phyloP scores from a whole-genome alignment of 1,140 invertebrate species.

The Anastrepha obliqua region DNA sequence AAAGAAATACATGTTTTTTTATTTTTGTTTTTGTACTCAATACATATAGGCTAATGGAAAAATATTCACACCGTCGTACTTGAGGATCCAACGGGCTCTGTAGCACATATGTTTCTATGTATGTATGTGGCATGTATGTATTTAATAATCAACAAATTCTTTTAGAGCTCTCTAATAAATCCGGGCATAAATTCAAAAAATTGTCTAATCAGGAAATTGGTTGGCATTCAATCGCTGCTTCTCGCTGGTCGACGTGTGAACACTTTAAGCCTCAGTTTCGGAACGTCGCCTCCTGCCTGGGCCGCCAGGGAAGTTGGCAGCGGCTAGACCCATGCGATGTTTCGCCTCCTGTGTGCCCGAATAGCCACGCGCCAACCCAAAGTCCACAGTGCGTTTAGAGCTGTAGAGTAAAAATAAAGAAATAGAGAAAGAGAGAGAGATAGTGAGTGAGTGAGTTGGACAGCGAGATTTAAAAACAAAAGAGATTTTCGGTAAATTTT shows the following conservation, averaged over 20 bases:
- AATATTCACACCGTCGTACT: conserved; percentile 7
- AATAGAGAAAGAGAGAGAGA: neutral
- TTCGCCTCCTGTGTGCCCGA: conserved; percentile 92
- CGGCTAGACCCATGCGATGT: conserved; percentile 90
- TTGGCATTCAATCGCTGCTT: conserved; percentile 22
- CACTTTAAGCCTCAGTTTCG: conserved; percentile 74
- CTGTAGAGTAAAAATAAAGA: conserved; percentile 75
- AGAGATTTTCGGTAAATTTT: too few relatives aligned
- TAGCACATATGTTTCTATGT: conserved; percentile 3
- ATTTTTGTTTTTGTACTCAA: conserved; percentile 11
- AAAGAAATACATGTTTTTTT: conserved; percentile 32
- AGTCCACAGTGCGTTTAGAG: conserved; percentile 85
- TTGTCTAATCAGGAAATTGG: conserved; percentile 27
- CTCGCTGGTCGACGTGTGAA: neutral
- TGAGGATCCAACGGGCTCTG: neutral
- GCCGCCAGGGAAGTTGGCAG: conserved; percentile 90
- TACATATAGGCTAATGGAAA: conserved; percentile 26
- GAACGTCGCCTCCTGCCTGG: conserved; percentile 88
- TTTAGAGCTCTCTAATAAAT: conserved; percentile 46
- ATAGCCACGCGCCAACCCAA: conserved; percentile 89
- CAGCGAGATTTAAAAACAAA: too few relatives aligned
- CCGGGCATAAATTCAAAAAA: conserved; percentile 43
- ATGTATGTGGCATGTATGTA: neutral
- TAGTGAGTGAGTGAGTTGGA: too few relatives aligned
- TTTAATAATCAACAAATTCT: conserved; percentile 39